A percentile compares a stretch with the other conserved stretches of the same genome.
These are phyloP conservation scores for Eonycteris spelaea DNA, from an alignment of 2,113 vertebrate species.

Conservation along the genomic window DNA sequence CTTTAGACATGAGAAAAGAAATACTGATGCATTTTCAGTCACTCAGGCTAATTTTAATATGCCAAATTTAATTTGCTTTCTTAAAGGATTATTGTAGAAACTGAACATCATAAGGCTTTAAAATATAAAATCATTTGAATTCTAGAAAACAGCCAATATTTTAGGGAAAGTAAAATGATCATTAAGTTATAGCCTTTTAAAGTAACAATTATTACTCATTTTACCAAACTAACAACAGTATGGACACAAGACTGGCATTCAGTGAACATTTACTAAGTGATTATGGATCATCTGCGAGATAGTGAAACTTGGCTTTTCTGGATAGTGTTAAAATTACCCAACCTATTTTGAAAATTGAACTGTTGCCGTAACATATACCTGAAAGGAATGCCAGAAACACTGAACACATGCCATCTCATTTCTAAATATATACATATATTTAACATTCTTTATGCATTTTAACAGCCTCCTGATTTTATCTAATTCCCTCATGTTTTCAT, in stretches of 20 bases:
- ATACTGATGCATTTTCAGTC: conserved; percentile 5
- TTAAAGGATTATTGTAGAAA: not conserved
- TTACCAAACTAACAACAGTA: not conserved
- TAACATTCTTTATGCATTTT: not conserved
- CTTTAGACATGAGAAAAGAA: not conserved
- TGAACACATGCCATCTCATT: not conserved
- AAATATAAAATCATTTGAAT: conserved; percentile 4
- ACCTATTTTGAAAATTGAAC: conserved; percentile 25
- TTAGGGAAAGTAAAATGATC: conserved; percentile 17
- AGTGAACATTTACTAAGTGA: not conserved
- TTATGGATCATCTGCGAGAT: not conserved
- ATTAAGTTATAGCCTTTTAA: not conserved
- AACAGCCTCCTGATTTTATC: not conserved
- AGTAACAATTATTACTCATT: not conserved
- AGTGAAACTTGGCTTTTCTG: not conserved
- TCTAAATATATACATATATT: not conserved
- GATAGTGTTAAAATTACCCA: conserved; percentile 30
- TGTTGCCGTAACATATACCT: not conserved
- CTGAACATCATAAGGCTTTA: not conserved
- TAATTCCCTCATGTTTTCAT: conserved; percentile 36
- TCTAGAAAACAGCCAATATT: not conserved
- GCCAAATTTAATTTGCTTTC: not conserved
- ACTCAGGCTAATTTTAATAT: not conserved
- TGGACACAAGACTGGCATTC: not conserved
- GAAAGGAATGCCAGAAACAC: not conserved